Percentiles rank a stretch among this genome's conserved stretches.
These are phyloP conservation scores for Cremastinae sp. DNA, from an alignment of 2,888 invertebrate genomes.

Conservation along the genomic window DNA sequence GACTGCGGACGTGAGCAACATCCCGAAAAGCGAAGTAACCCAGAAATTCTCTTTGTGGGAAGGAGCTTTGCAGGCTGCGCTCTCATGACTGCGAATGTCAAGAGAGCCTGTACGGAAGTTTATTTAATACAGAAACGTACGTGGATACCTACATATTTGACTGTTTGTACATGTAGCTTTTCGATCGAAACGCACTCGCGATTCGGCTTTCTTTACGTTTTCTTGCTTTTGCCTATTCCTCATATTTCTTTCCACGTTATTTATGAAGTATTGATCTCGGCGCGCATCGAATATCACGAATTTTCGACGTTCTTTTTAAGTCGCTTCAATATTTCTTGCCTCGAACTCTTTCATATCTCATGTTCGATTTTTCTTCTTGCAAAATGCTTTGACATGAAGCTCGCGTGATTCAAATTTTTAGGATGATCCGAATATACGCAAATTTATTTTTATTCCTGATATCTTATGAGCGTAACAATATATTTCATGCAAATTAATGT, in stretches of 20 bases:
- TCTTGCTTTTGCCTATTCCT: slow-evolving; percentile 19
- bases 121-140: neutral
- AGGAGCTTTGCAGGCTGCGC: slow-evolving; percentile 21
- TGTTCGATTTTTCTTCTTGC: neutral
- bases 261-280: slow-evolving; percentile 37
- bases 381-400: neutral
- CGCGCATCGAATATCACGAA: slow-evolving; percentile 1
- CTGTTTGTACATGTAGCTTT: slow-evolving; percentile 3
- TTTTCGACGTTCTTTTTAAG: slow-evolving; percentile 2
- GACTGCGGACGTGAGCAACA: slow-evolving; percentile 17
- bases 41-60: slow-evolving; percentile 57
- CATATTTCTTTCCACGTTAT: slow-evolving; percentile 17
- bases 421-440: slow-evolving; percentile 25
- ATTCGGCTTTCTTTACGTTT: slow-evolving; percentile 45
- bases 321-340: neutral
- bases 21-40: slow-evolving; percentile 17
- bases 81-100: slow-evolving; percentile 29
- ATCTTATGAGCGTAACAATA: too few species aligned
- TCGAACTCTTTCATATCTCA: neutral
- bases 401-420: slow-evolving; percentile 54
- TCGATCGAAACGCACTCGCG: slow-evolving; percentile 28
- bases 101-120: neutral
- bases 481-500: too few species aligned
- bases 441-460: too few species aligned
- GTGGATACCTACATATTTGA: neutral